phyloP scores from a whole-genome alignment of 1,140 invertebrate species.

The Drosophila tristis region DNA sequence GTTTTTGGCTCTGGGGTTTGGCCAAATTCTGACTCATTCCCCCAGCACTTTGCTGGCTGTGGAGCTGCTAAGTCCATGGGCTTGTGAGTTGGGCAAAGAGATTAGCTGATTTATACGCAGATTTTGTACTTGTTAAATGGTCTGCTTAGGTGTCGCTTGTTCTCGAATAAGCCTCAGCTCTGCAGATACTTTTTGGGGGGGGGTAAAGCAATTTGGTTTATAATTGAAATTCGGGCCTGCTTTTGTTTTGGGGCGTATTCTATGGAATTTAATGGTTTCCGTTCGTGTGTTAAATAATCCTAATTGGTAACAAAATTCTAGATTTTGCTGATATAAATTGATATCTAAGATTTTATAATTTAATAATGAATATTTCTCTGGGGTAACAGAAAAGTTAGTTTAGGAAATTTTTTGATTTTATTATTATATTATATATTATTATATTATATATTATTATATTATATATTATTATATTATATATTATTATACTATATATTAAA shows the following conservation, averaged over 20 bases:
- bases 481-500: neutral
- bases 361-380: no score
- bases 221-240: conserved; percentile 46
- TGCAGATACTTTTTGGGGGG: conserved; percentile 13
- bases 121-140: conserved; percentile 73
- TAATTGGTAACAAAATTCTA: no score
- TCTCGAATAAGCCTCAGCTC: conserved; percentile 7
- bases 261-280: conserved; percentile 1
- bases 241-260: neutral
- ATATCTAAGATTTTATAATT: no score
- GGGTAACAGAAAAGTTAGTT: no score
- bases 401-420: no score
- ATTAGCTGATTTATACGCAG: conserved; percentile 76
- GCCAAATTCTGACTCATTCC: conserved; percentile 73
- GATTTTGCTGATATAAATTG: no score
- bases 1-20: conserved; percentile 60
- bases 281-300: neutral
- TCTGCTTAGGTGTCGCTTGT: conserved; percentile 20
- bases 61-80: conserved; percentile 65
- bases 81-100: conserved; percentile 52
- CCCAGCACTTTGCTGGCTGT: conserved; percentile 7
- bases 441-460: neutral
- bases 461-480: no score
- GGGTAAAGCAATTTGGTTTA: conserved; percentile 14
- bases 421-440: no score